Evolutionary conservation across 37 sponge, comb jelly and placozoan genomes (phyloP).

Genomic region (Eunapius fragilis): DNA sequence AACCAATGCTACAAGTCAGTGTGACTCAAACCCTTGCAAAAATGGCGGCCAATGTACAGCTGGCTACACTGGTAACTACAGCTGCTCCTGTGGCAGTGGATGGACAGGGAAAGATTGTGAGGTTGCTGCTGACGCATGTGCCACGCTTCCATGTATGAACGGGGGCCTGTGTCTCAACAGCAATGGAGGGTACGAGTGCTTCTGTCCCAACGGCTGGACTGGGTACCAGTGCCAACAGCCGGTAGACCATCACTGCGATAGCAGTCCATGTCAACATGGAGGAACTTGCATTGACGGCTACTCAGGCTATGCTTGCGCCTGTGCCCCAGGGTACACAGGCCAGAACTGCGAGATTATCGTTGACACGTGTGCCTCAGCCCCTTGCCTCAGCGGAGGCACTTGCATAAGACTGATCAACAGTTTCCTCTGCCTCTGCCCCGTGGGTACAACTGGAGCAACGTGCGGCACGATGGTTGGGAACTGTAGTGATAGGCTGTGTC

Average conservation of each 20-base stretch:
- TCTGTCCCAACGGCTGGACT: conserved; percentile 82
- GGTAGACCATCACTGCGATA: conserved; percentile 54
- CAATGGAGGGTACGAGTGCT: conserved; percentile 61
- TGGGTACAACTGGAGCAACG: conserved; percentile 42
- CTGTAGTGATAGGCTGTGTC: conserved; percentile 51
- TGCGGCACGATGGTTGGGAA: conserved; percentile 7
- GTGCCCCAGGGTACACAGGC: conserved; percentile 71
- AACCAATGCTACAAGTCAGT: conserved; percentile 12
- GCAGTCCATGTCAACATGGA: conserved; percentile 69
- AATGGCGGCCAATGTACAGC: conserved; percentile 47
- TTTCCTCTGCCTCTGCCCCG: conserved; percentile 37
- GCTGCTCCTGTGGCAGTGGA: conserved; percentile 44
- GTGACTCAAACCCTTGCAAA: conserved; percentile 20
- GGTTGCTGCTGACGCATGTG: conserved; percentile 37
- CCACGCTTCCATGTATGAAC: conserved; percentile 38
- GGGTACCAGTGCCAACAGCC: conserved; percentile 62
- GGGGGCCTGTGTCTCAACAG: conserved; percentile 22
- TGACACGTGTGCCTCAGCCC: conserved; percentile 49
- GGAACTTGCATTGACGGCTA: conserved; percentile 77
- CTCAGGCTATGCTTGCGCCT: conserved; percentile 54
- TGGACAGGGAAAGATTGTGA: conserved; percentile 43
- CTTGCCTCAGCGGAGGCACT: conserved; percentile 71
- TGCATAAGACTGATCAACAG: conserved; percentile 59
- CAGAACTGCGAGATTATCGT: conserved; percentile 60
- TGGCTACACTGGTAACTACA: conserved; percentile 14